Percentiles rank a stretch among this genome's conserved stretches.
These are phyloP conservation scores for Alsophila aescularia DNA, from an alignment of 2,888 invertebrate genomes.

Conservation along the genomic window DNA sequence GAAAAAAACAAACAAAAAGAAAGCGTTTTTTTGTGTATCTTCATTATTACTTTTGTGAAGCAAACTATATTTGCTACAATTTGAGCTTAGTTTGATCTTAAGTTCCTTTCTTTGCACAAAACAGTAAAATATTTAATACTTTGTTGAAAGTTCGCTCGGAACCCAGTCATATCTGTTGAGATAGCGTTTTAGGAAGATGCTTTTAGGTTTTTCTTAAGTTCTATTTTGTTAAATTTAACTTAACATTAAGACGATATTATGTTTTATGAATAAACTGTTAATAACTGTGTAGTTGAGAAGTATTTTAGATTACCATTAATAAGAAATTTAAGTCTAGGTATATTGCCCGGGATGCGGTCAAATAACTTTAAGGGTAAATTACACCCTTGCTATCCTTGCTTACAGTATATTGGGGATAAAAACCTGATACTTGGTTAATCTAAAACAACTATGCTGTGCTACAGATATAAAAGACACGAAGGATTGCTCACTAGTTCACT, in stretches of 20 bases:
- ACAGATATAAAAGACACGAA: no score
- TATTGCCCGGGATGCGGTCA: conserved; percentile 38
- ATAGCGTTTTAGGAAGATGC: conserved; percentile 11
- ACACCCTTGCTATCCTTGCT: conserved; percentile 1
- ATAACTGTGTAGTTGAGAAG: conserved; percentile 1
- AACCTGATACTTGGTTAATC: conserved; percentile 1
- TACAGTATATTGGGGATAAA: not conserved
- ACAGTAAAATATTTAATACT: conserved; percentile 45
- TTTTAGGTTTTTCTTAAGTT: conserved; percentile 1
- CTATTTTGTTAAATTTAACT: conserved; percentile 13
- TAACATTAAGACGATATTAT: not conserved
- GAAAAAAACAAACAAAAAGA: no score
- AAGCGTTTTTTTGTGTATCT: no score
- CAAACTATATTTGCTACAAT: no score
- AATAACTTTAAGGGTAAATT: conserved; percentile 36
- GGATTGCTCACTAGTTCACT: no score
- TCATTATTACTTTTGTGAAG: no score
- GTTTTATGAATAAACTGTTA: not conserved
- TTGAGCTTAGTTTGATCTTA: no score
- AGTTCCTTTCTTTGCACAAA: conserved; percentile 38
- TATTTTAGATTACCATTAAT: conserved; percentile 36
- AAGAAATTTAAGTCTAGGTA: conserved; percentile 43
- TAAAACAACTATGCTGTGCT: no score
- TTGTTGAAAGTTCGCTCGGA: conserved; percentile 35
- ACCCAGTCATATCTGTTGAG: conserved; percentile 22